Percentiles rank a stretch among this genome's conserved stretches.
These are phyloP conservation scores for Trachemys scripta DNA, from an alignment of 2,113 vertebrate species.

Conservation along the genomic window DNA sequence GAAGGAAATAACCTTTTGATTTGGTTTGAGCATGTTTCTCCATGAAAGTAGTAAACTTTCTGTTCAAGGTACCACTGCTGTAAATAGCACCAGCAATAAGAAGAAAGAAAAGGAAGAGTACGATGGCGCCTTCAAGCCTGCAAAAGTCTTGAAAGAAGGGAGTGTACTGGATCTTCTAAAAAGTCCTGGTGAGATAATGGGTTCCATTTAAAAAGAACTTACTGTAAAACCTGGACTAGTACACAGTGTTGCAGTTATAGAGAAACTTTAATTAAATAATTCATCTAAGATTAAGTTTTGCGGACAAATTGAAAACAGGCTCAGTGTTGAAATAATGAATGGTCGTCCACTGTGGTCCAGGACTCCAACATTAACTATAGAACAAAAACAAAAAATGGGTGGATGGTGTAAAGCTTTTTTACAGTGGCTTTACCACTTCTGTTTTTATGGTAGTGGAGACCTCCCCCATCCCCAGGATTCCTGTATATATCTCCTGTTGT, in stretches of 20 bases:
- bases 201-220: background rate
- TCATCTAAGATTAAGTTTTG: background rate
- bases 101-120: conserved; percentile 83
- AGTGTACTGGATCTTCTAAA: conserved; percentile 96
- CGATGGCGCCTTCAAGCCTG: conserved; percentile 88
- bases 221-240: background rate
- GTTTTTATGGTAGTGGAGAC: background rate
- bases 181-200: conserved; percentile 85
- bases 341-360: background rate
- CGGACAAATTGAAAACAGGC: background rate
- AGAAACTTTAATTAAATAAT: background rate
- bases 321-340: background rate
- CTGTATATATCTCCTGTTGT: background rate
- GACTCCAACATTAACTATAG: background rate
- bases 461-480: background rate
- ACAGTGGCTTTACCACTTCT: background rate
- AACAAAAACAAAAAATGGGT: background rate
- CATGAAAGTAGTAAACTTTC: background rate
- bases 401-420: accelerated
- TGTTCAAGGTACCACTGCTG: conserved; percentile 45
- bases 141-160: conserved; percentile 91
- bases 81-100: conserved; percentile 76
- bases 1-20: background rate
- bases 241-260: background rate
- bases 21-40: background rate